Conservation (phyloP, 1,140 invertebrate species). For the Popillia japonica region DNA sequence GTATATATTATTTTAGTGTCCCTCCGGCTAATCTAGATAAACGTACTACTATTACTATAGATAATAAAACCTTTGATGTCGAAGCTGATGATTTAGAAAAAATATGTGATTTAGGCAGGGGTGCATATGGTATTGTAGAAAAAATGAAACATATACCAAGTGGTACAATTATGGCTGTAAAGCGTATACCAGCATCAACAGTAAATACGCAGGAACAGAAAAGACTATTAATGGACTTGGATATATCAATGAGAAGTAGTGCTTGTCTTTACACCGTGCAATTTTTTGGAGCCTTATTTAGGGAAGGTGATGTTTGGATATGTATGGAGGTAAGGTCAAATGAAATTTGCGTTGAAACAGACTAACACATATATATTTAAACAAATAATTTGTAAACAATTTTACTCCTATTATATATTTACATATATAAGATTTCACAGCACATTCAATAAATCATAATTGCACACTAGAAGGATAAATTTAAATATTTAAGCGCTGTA, state of each 20-base stretch:
- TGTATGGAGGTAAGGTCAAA: slow-evolving; percentile 84
- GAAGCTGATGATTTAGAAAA: slow-evolving; percentile 90
- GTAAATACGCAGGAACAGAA: slow-evolving; percentile 90
- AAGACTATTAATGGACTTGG: slow-evolving; percentile 95
- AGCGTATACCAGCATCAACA: slow-evolving; percentile 75
- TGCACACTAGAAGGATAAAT: no score
- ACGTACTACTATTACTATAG: slow-evolving; percentile 85
- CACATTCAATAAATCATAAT: no score
- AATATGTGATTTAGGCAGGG: slow-evolving; percentile 89
- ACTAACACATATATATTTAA: no score
- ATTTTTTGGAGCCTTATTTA: slow-evolving; percentile 96
- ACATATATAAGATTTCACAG: no score
- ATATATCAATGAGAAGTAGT: slow-evolving; percentile 92
- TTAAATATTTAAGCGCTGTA: no score
- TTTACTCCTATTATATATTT: no score
- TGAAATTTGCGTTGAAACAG: not conserved
- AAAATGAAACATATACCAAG: slow-evolving; percentile 93
- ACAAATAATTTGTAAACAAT: no score
- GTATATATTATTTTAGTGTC: slow-evolving; percentile 62
- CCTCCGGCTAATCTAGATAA: slow-evolving; percentile 86
- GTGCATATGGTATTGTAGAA: slow-evolving; percentile 95
- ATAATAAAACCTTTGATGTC: slow-evolving; percentile 85
- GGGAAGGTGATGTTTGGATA: slow-evolving; percentile 97
- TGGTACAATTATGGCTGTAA: slow-evolving; percentile 93
- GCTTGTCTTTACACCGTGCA: slow-evolving; percentile 97